phyloP scores from a whole-genome alignment of 2,113 vertebrate genomes.

The Panurus biarmicus region DNA sequence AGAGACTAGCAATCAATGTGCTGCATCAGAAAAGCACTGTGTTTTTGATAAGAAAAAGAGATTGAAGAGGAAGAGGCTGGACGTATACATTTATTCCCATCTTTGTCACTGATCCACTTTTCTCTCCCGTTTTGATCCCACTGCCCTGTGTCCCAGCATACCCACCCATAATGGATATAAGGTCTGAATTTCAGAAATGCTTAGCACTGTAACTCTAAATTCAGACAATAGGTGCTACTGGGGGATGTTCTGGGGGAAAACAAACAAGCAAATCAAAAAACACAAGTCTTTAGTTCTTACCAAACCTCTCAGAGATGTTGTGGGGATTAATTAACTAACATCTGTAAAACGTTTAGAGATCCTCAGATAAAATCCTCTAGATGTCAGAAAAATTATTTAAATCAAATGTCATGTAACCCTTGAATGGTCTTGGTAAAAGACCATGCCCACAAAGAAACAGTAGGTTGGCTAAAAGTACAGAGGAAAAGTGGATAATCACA shows the following conservation, averaged over 20 bases:
- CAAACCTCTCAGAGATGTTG: neutral
- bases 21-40: neutral
- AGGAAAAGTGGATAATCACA: neutral
- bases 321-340: conserved; percentile 10
- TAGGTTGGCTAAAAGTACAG: neutral
- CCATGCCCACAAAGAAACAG: neutral
- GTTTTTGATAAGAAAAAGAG: neutral
- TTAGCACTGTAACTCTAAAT: neutral
- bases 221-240: neutral
- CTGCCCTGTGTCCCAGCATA: neutral
- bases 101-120: neutral
- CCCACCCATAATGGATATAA: neutral
- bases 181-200: neutral
- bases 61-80: neutral
- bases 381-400: neutral
- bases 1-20: neutral
- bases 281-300: neutral
- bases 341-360: neutral
- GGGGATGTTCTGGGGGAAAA: neutral
- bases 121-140: neutral
- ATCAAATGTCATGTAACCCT: neutral
- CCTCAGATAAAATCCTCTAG: neutral
- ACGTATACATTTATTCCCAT: neutral
- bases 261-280: neutral
- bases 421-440: neutral